Evolutionary conservation across 2,797 vertebrate species (phyloP).

Genomic region (Centropyge bicolor): DNA sequence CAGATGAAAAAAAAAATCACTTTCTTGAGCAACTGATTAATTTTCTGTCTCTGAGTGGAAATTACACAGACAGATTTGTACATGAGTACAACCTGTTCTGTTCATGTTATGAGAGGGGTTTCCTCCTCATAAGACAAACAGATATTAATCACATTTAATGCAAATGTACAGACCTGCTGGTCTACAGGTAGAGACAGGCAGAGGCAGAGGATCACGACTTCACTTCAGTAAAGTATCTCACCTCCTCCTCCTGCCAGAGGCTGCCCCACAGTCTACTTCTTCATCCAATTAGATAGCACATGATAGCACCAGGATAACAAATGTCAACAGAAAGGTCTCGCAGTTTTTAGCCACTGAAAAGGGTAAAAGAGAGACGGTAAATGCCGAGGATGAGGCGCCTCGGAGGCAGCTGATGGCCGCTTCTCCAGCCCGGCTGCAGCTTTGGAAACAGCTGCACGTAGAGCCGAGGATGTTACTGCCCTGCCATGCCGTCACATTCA

Average conservation of each 20-base stretch:
- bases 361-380: constrained; percentile 52
- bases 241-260: constrained; percentile 26
- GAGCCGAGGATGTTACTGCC: constrained; percentile 39
- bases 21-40: neutral
- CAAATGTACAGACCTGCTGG: neutral
- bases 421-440: constrained; percentile 24
- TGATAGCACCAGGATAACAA: constrained; percentile 53
- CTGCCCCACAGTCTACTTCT: constrained; percentile 43
- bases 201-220: constrained; percentile 24
- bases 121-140: neutral
- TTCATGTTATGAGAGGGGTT: neutral
- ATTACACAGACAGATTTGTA: neutral
- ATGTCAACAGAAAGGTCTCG: constrained; percentile 66
- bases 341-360: constrained; percentile 58
- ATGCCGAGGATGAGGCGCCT: constrained; percentile 33
- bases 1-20: neutral
- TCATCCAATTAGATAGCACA: constrained; percentile 58
- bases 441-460: constrained; percentile 9
- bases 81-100: neutral
- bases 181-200: constrained; percentile 5
- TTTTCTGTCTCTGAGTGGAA: neutral
- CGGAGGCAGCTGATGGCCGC: constrained; percentile 31
- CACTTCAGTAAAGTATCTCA: constrained; percentile 16
- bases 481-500: constrained; percentile 29
- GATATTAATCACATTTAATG: neutral